These are phyloP conservation scores for Macaria liturata DNA, from an alignment of 2,888 invertebrate species.

Conservation along the genomic window DNA sequence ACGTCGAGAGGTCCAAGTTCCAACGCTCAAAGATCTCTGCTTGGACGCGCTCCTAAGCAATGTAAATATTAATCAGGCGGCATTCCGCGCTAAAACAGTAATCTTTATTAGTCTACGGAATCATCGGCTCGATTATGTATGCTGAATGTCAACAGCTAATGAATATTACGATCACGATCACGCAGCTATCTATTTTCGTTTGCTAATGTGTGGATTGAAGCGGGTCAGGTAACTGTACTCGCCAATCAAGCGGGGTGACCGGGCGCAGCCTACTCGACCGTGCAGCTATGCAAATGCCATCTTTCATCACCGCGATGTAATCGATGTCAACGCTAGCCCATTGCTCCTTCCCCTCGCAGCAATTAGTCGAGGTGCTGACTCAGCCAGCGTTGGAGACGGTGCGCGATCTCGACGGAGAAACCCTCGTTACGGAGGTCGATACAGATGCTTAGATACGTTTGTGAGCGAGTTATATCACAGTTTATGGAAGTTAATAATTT, in stretches of 20 bases:
- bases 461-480: conserved; percentile 64
- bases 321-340: conserved; percentile 44
- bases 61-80: conserved; percentile 53
- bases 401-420: conserved; percentile 63
- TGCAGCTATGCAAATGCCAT: conserved; percentile 46
- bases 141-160: conserved; percentile 31
- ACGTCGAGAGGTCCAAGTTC: conserved; percentile 68
- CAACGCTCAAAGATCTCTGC: conserved; percentile 78
- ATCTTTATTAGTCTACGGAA: conserved; percentile 9
- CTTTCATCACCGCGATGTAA: conserved; percentile 38
- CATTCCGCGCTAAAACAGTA: conserved; percentile 9
- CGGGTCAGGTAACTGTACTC: conserved; percentile 64
- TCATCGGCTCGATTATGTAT: conserved; percentile 20
- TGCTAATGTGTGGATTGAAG: conserved; percentile 45
- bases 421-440: conserved; percentile 49
- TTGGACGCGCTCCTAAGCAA: conserved; percentile 81
- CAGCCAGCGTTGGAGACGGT: conserved; percentile 49
- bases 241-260: conserved; percentile 49
- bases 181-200: conserved; percentile 41
- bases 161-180: conserved; percentile 32
- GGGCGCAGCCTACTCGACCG: conserved; percentile 47
- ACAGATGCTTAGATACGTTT: conserved; percentile 57
- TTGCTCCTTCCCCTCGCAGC: conserved; percentile 41
- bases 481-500: conserved; percentile 56
- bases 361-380: conserved; percentile 37